Evolutionary conservation across 2,888 invertebrate genomes (phyloP).

Genomic region (Torymus tubicola): DNA sequence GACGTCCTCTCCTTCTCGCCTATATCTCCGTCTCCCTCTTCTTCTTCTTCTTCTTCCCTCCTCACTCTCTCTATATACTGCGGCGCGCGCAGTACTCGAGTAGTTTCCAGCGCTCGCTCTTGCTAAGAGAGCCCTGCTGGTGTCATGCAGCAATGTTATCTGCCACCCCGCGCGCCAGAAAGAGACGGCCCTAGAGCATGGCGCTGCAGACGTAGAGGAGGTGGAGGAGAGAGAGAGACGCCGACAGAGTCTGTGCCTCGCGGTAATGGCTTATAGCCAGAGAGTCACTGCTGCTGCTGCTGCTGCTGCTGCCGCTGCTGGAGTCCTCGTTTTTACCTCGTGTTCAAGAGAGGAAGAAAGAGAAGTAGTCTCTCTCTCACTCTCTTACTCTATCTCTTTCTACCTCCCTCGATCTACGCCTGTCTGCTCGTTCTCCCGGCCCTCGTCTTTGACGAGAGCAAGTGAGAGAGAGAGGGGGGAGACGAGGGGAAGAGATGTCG

Average conservation of each 20-base stretch:
- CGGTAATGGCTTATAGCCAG: conserved; percentile 74
- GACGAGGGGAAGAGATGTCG: conserved; percentile 4
- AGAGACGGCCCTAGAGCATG: conserved; percentile 33
- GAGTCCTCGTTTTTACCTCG: conserved; percentile 60
- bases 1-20: conserved; percentile 10
- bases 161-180: conserved; percentile 70
- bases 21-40: neutral
- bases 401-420: conserved; percentile 33
- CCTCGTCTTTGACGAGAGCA: conserved; percentile 38
- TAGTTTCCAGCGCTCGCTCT: conserved; percentile 65
- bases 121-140: conserved; percentile 66
- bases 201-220: neutral
- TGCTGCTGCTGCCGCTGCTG: conserved; percentile 33
- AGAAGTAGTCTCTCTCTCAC: conserved; percentile 5
- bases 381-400: no score
- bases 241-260: conserved; percentile 61
- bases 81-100: conserved; percentile 67
- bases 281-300: conserved; percentile 59
- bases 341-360: conserved; percentile 23
- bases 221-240: conserved; percentile 40
- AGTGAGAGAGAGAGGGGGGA: conserved; percentile 32
- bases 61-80: conserved; percentile 56
- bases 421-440: conserved; percentile 51
- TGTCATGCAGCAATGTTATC: conserved; percentile 74
- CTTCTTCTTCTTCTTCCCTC: neutral